Conservation (phyloP, 2,797 vertebrate species). For the Sorex maritimensis region DNA sequence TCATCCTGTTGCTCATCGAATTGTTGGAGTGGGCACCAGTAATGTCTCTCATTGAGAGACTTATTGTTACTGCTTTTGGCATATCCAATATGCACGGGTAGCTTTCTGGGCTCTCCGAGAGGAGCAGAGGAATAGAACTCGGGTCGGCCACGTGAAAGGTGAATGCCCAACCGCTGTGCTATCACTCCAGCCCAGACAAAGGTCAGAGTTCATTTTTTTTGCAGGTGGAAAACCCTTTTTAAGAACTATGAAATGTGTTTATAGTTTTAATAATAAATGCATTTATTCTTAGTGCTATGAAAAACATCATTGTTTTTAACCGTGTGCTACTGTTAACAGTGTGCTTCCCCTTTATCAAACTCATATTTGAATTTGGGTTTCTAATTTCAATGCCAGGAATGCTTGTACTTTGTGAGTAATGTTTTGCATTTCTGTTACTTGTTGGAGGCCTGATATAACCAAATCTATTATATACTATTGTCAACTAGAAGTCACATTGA, state of each 20-base stretch:
- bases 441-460: background rate
- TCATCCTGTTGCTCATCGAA: too few species aligned
- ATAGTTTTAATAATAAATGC: background rate
- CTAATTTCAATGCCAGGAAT: background rate
- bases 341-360: background rate
- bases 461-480: background rate
- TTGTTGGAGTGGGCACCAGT: too few species aligned
- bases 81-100: too few species aligned
- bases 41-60: too few species aligned
- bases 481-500: background rate
- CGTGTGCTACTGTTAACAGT: background rate
- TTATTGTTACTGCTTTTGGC: too few species aligned
- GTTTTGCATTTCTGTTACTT: background rate
- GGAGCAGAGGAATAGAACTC: too few species aligned
- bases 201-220: too few species aligned
- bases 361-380: background rate
- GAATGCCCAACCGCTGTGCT: too few species aligned
- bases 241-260: background rate
- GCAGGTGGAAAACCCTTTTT: background rate
- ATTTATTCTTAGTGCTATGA: slow-evolving; percentile 1
- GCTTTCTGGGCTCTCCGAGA: too few species aligned
- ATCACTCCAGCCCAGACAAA: too few species aligned
- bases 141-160: too few species aligned
- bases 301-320: background rate
- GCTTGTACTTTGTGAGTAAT: background rate